Conservation (phyloP, 1,140 invertebrate genomes). For the Cydia splendana region DNA sequence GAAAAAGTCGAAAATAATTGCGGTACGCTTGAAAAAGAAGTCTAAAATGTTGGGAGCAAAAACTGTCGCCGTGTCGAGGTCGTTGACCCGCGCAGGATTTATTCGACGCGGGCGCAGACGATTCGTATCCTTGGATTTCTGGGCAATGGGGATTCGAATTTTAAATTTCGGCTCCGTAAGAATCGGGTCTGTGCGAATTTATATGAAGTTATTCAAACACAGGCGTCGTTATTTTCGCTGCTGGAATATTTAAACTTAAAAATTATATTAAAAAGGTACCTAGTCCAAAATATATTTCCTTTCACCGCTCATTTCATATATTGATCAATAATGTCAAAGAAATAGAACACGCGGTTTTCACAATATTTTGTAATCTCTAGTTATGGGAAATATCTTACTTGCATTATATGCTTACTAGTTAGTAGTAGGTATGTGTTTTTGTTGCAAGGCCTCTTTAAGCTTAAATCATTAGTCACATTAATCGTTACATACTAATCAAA, state of each 20-base stretch:
- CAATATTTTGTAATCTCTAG: too few relatives aligned
- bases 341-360: too few relatives aligned
- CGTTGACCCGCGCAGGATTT: conserved; percentile 64
- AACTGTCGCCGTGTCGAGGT: conserved; percentile 64
- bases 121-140: conserved; percentile 63
- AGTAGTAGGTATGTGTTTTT: neutral
- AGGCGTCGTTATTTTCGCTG: conserved; percentile 9
- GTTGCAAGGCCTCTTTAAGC: neutral
- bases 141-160: conserved; percentile 66
- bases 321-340: too few relatives aligned
- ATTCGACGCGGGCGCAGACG: conserved; percentile 53
- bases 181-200: conserved; percentile 43
- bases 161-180: conserved; percentile 71
- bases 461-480: neutral
- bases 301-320: too few relatives aligned
- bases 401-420: neutral
- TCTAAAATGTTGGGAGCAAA: conserved; percentile 67
- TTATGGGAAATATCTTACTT: neutral
- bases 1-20: conserved; percentile 75
- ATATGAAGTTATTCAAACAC: conserved; percentile 35
- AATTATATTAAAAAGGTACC: neutral
- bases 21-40: conserved; percentile 62
- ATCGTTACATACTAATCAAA: conserved; percentile 14
- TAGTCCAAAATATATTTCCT: too few relatives aligned
- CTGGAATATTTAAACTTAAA: neutral